phyloP scores from a whole-genome alignment of 2,888 invertebrate species.

The Nomada ruficornis region DNA sequence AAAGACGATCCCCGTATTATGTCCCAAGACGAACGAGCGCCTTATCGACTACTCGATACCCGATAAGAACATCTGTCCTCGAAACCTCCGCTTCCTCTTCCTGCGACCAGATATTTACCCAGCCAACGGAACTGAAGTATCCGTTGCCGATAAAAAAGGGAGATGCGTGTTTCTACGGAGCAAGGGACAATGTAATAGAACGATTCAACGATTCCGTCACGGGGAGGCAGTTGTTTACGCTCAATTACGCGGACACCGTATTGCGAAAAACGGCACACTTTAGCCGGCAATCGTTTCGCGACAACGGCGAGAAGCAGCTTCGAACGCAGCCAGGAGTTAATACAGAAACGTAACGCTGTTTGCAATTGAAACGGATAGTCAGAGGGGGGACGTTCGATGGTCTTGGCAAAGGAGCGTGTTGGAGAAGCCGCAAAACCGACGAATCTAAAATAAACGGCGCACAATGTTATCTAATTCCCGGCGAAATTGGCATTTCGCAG shows the following conservation, averaged over 20 bases:
- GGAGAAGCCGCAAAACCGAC: constrained; percentile 33
- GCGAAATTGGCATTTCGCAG: constrained; percentile 70
- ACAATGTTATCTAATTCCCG: constrained; percentile 74
- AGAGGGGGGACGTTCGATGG: constrained; percentile 16
- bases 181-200: not conserved
- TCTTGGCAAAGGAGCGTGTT: constrained; percentile 34
- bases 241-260: constrained; percentile 12
- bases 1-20: too few relatives aligned
- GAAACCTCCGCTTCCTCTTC: not conserved
- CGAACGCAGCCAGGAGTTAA: not conserved
- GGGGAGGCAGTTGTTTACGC: constrained; percentile 29
- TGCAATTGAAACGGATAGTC: not conserved
- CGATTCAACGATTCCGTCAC: constrained; percentile 5
- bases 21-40: too few relatives aligned
- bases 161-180: not conserved
- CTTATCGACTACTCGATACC: not conserved
- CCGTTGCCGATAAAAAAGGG: not conserved
- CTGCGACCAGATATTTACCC: not conserved
- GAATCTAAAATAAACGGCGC: constrained; percentile 69
- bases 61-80: constrained; percentile 4
- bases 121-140: not conserved
- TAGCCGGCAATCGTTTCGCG: constrained; percentile 10
- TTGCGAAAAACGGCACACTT: constrained; percentile 43
- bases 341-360: not conserved
- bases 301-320: constrained; percentile 14